Evolutionary conservation across 23 tunicate species (phyloP).

Genomic region (Diplosoma virens): DNA sequence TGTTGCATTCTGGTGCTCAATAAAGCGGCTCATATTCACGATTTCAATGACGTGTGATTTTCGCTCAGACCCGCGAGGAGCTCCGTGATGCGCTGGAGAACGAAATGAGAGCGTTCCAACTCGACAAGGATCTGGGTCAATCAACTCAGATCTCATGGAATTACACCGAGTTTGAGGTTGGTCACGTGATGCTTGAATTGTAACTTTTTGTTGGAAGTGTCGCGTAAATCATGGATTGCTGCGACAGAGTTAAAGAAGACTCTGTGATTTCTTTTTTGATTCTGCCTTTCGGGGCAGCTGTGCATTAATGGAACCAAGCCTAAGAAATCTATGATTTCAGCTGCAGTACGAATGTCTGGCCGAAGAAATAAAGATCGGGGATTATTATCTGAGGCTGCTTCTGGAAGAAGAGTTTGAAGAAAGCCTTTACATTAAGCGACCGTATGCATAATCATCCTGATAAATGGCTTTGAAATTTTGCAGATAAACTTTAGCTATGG

Average conservation of each 20-base stretch:
- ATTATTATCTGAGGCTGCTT: constrained; percentile 82
- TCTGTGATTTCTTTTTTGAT: background rate
- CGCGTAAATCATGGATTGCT: no score
- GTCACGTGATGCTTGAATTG: no score
- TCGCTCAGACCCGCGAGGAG: constrained; percentile 89
- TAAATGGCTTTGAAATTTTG: no score
- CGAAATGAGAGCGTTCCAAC: constrained; percentile 91
- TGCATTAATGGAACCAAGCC: no score
- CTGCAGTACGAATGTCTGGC: constrained; percentile 81
- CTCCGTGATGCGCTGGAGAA: constrained; percentile 82
- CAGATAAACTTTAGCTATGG: no score
- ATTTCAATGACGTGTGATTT: background rate
- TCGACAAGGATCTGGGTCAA: constrained; percentile 71
- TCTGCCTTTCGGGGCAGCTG: no score
- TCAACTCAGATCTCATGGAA: constrained; percentile 84
- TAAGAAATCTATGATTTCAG: no score
- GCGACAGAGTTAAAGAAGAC: no score
- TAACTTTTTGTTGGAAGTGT: no score
- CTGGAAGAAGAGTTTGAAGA: constrained; percentile 94
- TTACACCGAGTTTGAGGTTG: constrained; percentile 97
- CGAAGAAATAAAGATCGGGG: constrained; percentile 94
- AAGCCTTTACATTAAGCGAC: constrained; percentile 71
- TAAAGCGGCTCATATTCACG: no score
- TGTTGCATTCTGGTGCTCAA: no score
- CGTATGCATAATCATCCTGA: constrained; percentile 48